These are phyloP conservation scores for Hyaena hyaena DNA, from an alignment of 2,113 vertebrate species.

Conservation along the genomic window DNA sequence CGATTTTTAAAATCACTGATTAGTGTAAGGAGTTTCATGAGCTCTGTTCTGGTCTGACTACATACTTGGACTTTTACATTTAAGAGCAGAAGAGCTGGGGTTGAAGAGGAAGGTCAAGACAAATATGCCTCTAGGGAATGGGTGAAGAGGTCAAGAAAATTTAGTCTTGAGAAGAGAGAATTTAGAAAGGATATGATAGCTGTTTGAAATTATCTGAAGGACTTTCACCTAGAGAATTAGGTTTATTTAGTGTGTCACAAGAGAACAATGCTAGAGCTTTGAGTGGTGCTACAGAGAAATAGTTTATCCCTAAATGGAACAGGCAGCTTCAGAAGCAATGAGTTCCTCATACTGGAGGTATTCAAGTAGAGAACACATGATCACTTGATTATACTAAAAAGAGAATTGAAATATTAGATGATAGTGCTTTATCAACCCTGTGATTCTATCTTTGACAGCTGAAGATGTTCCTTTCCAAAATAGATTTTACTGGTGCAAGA, in stretches of 20 bases:
- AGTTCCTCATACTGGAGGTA: neutral
- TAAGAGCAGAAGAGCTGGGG: neutral
- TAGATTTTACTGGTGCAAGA: slow-evolving; percentile 18
- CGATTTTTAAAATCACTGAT: slow-evolving; percentile 55
- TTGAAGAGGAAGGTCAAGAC: neutral
- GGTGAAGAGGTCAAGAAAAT: slow-evolving; percentile 8
- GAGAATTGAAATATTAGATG: slow-evolving; percentile 31
- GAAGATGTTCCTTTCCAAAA: slow-evolving; percentile 66
- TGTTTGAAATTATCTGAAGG: slow-evolving; percentile 11
- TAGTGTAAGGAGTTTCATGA: slow-evolving; percentile 59
- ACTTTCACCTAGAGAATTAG: neutral
- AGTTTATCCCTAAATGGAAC: neutral
- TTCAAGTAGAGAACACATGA: neutral
- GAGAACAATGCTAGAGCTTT: neutral
- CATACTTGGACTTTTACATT: neutral
- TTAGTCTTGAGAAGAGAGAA: slow-evolving; percentile 4
- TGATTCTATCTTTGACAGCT: slow-evolving; percentile 27
- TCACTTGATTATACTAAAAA: neutral
- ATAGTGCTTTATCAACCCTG: slow-evolving; percentile 1
- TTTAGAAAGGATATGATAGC: neutral
- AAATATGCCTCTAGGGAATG: neutral
- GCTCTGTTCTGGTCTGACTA: neutral
- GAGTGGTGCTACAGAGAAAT: neutral
- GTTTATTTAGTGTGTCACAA: neutral
- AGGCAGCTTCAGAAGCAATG: neutral